Evolutionary conservation across 2,888 invertebrate species (phyloP).

Genomic region (Chouioia cunea): DNA sequence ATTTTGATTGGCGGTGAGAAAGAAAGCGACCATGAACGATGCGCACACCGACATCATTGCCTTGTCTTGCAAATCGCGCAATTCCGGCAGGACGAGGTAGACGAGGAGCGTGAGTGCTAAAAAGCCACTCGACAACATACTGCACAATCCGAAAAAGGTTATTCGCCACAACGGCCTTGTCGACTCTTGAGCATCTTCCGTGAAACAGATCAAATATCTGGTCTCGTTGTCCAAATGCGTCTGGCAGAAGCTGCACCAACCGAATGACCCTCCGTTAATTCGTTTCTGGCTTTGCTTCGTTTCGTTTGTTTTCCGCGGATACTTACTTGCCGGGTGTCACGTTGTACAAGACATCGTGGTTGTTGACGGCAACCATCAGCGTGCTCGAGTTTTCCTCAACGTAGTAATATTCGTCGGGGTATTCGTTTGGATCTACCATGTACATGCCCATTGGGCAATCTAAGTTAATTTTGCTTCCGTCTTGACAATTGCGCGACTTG

Average conservation of each 20-base stretch:
- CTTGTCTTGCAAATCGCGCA: constrained; percentile 76
- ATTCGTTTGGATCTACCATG: constrained; percentile 53
- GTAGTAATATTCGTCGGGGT: constrained; percentile 45
- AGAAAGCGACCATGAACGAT: constrained; percentile 74
- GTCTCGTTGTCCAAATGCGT: constrained; percentile 41
- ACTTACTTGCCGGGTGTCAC: constrained; percentile 12
- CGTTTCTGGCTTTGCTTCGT: not conserved
- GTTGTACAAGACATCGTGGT: constrained; percentile 36
- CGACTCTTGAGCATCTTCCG: constrained; percentile 34
- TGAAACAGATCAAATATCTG: constrained; percentile 63
- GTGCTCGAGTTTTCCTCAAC: constrained; percentile 26
- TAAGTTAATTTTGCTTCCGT: constrained; percentile 52
- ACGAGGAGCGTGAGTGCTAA: constrained; percentile 73
- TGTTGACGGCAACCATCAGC: constrained; percentile 26
- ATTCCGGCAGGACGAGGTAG: constrained; percentile 74
- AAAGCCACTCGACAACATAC: constrained; percentile 73
- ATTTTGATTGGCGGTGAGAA: constrained; percentile 73
- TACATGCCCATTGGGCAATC: constrained; percentile 55
- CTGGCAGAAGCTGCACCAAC: constrained; percentile 64
- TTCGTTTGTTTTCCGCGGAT: too few relatives aligned
- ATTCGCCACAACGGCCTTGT: constrained; percentile 48
- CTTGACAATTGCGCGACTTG: constrained; percentile 51
- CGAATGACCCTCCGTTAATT: constrained; percentile 9
- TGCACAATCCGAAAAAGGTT: constrained; percentile 52
- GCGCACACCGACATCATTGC: constrained; percentile 75